Conservation (phyloP, 2,797 vertebrate genomes). For the Lycodopsis pacificus region DNA sequence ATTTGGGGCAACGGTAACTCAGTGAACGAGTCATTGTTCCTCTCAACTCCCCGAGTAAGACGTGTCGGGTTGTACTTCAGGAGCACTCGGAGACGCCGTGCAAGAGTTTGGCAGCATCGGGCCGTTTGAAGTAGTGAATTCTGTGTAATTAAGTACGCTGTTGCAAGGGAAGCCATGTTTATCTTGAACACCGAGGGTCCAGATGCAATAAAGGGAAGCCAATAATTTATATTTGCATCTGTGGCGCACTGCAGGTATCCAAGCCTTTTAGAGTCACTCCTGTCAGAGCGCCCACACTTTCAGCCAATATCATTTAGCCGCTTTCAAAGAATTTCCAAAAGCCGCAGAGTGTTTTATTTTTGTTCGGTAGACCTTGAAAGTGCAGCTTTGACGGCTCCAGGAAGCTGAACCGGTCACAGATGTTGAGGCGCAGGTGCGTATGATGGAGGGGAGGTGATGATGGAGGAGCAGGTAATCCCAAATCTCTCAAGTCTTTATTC, state of each 20-base stretch:
- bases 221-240: background rate
- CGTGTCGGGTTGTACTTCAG: slow-evolving; percentile 7
- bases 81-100: background rate
- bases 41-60: slow-evolving; percentile 3
- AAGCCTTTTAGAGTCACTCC: slow-evolving; percentile 7
- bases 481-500: slow-evolving; percentile 60
- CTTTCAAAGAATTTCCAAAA: slow-evolving; percentile 43
- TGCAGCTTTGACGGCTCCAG: slow-evolving; percentile 39
- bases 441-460: slow-evolving; percentile 15
- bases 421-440: slow-evolving; percentile 36
- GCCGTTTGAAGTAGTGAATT: slow-evolving; percentile 1
- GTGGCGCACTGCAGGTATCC: background rate
- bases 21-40: background rate
- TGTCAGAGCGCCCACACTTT: slow-evolving; percentile 5
- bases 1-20: background rate
- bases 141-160: background rate
- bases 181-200: background rate
- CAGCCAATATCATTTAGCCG: slow-evolving; percentile 32
- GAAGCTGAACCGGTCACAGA: slow-evolving; percentile 45
- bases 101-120: background rate
- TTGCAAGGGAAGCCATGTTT: background rate
- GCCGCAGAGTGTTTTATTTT: slow-evolving; percentile 26
- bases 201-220: background rate
- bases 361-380: slow-evolving; percentile 53
- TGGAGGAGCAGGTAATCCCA: slow-evolving; percentile 54